Base-by-base conservation (phyloP, 2,888 invertebrate species). In the Byasa hedistus region DNA sequence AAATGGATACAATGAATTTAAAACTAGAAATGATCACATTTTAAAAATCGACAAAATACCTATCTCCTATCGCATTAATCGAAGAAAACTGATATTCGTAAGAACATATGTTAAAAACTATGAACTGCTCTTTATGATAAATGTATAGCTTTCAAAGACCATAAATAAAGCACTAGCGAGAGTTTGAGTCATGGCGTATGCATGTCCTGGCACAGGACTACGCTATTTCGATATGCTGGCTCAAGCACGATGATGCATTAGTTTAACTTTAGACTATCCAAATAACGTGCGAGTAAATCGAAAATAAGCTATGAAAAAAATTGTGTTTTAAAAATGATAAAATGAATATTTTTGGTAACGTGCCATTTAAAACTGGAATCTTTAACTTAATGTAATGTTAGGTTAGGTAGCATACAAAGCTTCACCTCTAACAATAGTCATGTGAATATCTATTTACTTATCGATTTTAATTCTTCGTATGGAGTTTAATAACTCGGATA, bases 151-250 rank as follows among this genome's bases (percentile, higher is more conserved):
- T n/a, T 39, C 48, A 24, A 57, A 54, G 48, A 24, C n/a, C 52
- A 57, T 61, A 57, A 69, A 68, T 71, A 68, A 66, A 65, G 54
- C 62, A 32, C 21, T 61, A 65, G 70, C 57, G 60, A 23, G 57
- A 48, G 57, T 27, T 19, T 83, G 85, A 82, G 70, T 85, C 83
- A 86, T 48, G 59, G 66, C 63, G 55, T 71, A 69, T 70, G 76
- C 77, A 78, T 80, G 83, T 86, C 86, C 87, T 84, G 85, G 79
- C 82, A 77, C 78, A 86, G 87, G 87, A 87, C 78, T 77, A 72
- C 55, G 80, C 80, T 84, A 83, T 86, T 85, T 81, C 73, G 61
- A 70, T 58, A 65, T 75, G 75, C 74, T 86, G 82, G 85, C 84
- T 88, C 87, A 86, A 69, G 75, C 72, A 68, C 71, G 69, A 77